These are phyloP conservation scores for Chinchilla lanigera DNA, from an alignment of 2,113 vertebrate genomes.

Conservation along the genomic window DNA sequence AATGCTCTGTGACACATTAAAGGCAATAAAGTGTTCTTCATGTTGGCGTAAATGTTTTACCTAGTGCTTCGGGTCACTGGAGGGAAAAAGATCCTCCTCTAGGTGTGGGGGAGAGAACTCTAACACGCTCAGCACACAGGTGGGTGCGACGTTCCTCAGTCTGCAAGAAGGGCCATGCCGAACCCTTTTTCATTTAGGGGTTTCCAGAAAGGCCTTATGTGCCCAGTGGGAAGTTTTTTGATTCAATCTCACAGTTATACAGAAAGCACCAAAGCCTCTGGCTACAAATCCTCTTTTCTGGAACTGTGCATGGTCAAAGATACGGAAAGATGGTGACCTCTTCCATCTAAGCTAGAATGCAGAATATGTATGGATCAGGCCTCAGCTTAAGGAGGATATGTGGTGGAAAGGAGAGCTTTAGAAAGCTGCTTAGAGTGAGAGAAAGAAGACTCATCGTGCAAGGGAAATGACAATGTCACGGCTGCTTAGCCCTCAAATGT, in stretches of 20 bases:
- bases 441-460: neutral
- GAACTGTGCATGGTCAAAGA: neutral
- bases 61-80: neutral
- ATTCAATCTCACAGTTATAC: neutral
- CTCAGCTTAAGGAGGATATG: neutral
- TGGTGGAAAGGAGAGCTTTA: neutral
- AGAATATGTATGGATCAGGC: neutral
- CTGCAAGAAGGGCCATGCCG: neutral
- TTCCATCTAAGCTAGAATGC: neutral
- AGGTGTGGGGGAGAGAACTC: neutral
- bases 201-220: conserved; percentile 7
- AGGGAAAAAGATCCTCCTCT: neutral
- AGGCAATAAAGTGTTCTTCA: neutral
- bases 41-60: neutral
- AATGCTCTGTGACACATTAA: neutral
- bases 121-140: neutral
- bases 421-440: neutral
- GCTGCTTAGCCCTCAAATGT: neutral
- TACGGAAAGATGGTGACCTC: neutral
- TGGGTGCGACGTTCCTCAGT: neutral
- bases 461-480: neutral
- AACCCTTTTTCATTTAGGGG: neutral
- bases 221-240: neutral
- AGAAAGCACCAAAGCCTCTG: neutral
- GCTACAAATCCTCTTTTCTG: neutral